Conservation (phyloP, 2,888 invertebrate genomes). For the Geophilus truncorum region DNA sequence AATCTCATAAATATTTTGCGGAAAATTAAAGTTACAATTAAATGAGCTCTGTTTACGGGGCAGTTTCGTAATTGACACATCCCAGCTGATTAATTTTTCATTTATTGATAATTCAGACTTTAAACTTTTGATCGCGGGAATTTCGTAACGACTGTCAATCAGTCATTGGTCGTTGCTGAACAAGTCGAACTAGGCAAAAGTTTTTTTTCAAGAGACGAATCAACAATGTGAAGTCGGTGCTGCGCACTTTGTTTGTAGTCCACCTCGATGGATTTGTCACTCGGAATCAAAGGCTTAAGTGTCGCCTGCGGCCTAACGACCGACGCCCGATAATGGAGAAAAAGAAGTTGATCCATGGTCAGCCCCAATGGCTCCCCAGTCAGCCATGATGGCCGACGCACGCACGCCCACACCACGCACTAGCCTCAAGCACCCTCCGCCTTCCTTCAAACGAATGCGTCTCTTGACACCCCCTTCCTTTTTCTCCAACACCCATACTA, state of each 20-base stretch:
- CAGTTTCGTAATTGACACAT: no score
- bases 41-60: no score
- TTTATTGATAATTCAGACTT: no score
- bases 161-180: no score
- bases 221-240: background rate
- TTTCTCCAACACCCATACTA: background rate
- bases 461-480: background rate
- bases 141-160: no score
- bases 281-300: conserved; percentile 22
- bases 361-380: conserved; percentile 10
- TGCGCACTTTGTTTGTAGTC: background rate
- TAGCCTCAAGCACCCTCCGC: background rate
- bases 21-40: no score
- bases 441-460: background rate
- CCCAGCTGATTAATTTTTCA: no score
- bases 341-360: conserved; percentile 10
- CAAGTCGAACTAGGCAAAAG: no score
- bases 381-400: conserved; percentile 4
- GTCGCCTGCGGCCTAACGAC: conserved; percentile 5
- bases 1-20: no score
- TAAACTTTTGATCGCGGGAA: no score
- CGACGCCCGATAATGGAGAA: conserved; percentile 7
- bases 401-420: background rate
- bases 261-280: conserved; percentile 14
- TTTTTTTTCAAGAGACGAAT: background rate